These are phyloP conservation scores for Xiphophorus hellerii DNA, from an alignment of 2,113 vertebrate species.

Conservation along the genomic window DNA sequence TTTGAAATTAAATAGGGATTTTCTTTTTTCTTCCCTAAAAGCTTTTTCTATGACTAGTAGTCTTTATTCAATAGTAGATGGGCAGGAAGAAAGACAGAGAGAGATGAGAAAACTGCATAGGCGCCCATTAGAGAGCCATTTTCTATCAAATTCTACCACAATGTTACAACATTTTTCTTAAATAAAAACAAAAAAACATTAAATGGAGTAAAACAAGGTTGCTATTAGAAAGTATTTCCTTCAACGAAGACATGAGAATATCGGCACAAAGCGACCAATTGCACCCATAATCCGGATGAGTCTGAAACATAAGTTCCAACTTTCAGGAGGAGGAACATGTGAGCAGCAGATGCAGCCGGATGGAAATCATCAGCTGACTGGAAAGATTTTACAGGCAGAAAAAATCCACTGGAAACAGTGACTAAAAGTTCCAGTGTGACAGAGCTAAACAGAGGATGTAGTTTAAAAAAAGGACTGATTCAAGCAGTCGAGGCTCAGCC, in stretches of 20 bases:
- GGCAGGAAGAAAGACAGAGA: no score
- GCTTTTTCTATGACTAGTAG: no score
- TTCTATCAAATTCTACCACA: not conserved
- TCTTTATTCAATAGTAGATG: no score
- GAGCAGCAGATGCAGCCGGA: not conserved
- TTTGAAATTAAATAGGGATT: not conserved
- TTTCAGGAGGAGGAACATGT: not conserved
- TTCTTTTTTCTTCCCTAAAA: no score
- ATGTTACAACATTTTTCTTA: not conserved
- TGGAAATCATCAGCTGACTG: not conserved
- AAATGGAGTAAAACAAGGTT: not conserved
- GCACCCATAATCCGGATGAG: not conserved
- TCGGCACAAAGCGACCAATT: not conserved
- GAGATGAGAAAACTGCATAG: no score
- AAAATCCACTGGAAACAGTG: not conserved
- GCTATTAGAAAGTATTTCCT: not conserved
- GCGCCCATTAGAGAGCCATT: not conserved
- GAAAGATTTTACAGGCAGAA: not conserved
- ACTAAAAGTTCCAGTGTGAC: not conserved
- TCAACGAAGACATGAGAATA: not conserved
- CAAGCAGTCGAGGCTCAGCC: not conserved
- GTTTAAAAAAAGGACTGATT: not conserved
- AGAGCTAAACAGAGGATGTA: not conserved
- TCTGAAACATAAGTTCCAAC: no score
- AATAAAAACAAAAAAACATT: not conserved